These are phyloP conservation scores for Strix aluco DNA, from an alignment of 2,113 vertebrate species.

Conservation along the genomic window DNA sequence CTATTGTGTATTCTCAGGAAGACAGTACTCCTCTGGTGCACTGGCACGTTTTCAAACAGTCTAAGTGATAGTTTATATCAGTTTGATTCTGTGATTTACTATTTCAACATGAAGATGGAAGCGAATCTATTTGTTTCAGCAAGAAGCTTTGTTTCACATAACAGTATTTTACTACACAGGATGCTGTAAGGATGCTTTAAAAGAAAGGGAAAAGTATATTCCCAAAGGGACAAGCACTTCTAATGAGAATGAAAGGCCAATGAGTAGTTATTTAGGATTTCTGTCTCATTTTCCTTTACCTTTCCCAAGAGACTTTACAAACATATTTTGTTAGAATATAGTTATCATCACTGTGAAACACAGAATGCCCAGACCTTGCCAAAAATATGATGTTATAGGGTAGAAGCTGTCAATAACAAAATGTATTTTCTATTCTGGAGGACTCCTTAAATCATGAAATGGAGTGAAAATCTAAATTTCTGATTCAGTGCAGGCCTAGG, in stretches of 20 bases:
- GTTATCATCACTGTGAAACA: background rate
- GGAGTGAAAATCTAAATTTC: background rate
- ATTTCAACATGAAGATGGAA: background rate
- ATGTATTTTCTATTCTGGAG: background rate
- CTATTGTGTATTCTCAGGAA: background rate
- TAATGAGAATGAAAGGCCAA: background rate
- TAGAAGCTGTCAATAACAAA: background rate
- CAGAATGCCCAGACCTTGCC: background rate
- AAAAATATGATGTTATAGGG: background rate
- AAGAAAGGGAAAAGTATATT: background rate
- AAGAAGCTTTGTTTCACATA: background rate
- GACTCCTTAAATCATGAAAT: background rate
- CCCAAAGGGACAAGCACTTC: background rate
- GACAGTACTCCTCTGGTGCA: background rate
- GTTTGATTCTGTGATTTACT: background rate
- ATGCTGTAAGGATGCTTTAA: background rate
- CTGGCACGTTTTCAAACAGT: background rate
- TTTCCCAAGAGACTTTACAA: background rate
- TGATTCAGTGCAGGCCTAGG: background rate
- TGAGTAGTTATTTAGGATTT: background rate
- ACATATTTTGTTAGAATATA: background rate
- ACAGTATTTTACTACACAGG: background rate
- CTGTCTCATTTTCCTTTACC: background rate
- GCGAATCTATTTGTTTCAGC: background rate
- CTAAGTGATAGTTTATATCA: background rate